These are phyloP conservation scores for Echinometra lucunter DNA, from an alignment of 53 echinoderm and acorn worm species.

Conservation along the genomic window DNA sequence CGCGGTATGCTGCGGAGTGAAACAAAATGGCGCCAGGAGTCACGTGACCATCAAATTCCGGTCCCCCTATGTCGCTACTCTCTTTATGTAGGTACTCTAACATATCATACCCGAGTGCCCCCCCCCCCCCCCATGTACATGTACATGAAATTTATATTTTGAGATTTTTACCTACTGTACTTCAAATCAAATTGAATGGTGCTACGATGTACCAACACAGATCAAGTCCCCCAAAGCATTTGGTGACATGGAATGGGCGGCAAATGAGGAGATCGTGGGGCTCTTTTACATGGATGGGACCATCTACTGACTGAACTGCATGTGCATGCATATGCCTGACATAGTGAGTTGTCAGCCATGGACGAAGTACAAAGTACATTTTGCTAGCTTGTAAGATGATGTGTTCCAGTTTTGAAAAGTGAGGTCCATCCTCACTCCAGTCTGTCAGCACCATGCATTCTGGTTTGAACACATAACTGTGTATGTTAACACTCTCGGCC, in stretches of 20 bases:
- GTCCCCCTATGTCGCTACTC: no score
- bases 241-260: conserved; percentile 20
- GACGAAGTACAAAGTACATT: conserved; percentile 16
- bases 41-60: no score
- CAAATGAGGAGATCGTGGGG: conserved; percentile 59
- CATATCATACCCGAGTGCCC: no score
- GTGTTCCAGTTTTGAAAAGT: conserved; percentile 60
- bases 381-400: conserved; percentile 19
- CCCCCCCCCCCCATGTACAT: background rate
- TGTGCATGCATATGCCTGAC: conserved; percentile 58
- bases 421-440: conserved; percentile 69
- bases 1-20: no score
- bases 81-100: no score
- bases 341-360: conserved; percentile 61
- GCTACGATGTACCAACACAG: background rate
- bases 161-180: background rate
- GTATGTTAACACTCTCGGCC: conserved; percentile 21
- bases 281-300: background rate
- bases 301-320: conserved; percentile 9
- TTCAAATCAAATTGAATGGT: background rate
- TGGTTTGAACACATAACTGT: conserved; percentile 63
- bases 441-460: conserved; percentile 37
- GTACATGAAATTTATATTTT: background rate
- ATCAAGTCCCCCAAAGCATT: background rate
- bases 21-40: no score